Base-by-base conservation (phyloP, 2,113 vertebrate species). In the Melanerpes aurifrons region DNA sequence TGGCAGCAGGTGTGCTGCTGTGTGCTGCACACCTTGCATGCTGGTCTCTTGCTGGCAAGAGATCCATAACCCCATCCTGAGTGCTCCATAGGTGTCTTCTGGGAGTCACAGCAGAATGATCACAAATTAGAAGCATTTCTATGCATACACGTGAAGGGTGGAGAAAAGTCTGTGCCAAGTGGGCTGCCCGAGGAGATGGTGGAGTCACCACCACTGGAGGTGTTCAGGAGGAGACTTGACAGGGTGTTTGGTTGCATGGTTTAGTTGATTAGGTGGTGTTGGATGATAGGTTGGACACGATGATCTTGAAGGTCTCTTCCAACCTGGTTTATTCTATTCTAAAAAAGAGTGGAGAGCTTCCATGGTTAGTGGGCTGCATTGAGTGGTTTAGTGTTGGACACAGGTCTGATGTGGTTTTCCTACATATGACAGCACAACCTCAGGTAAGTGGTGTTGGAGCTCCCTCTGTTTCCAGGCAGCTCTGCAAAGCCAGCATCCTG, bases 311-410 rank as follows among this genome's bases (percentile, higher is more conserved):
- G 35, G 35, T 35, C 35, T 35, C 35, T 35, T 35, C 35, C 35
- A 7, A 35, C 35, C 35, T 35, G 35, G 35, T 35, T 35, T 35
- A 35, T 35, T 35, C 35, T 35, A 35, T 35, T 35, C 35, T 35
- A 35, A 35, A 35, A 35, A 35, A 35, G 37, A 37, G 37, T 10
- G 37, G 10, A 37, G 37, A 37, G 68, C 47, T 76, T n/a, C 63
- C 1, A 1, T 0, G 3, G 17, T 37, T 71, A 37, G 21, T 0
- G 0, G n/a, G 12, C 69, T 47, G 0, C 6, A 0, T 58, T 35
- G 37, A 7, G 37, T 29, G 25, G 47, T 90, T 93, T 48, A 2
- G 1, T 15, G 77, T 37, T 71, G 53, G 45, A 15, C 15, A 26
- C 3, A 26, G 22, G 17, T 71, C 12, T 70, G 32, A 61, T 5